Evolutionary conservation across 2,797 vertebrate species (phyloP), one percentile per base, ranked within the genome.

Genomic region (Crocodylus rhombifer): DNA sequence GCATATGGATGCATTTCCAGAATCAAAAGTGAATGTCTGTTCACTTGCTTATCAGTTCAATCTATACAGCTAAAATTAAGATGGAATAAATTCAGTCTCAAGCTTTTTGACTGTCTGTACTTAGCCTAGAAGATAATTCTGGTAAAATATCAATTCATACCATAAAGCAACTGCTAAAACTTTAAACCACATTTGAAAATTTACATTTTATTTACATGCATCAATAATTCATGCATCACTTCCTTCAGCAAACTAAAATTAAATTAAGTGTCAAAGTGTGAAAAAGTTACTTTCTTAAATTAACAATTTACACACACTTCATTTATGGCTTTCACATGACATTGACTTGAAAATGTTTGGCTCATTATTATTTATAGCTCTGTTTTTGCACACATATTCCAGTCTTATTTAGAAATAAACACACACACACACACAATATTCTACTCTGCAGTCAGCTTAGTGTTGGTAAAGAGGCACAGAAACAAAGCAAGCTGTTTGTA

Each of bases 221-320:
- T 80, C 67, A 62, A 28, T 86, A 96, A 94, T 71, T 77, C 55
- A 88, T 12, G 33, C 51, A 56, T 69, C 2, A 64, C 86, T 94
- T 97, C 94, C 86, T 71, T 74, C 86, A 87, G 91, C 69, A 83
- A 95, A 87, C 76, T 96, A 95, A 95, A 95, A 96, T 94, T 95
- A 94, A 91, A 96, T 93, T 95, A 93, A 94, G 93, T 96, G 93
- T 91, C 90, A 94, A 92, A 28, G 74, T 5, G 51, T 89, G 82
- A 90, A 94, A 93, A 94, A 67, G 2, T 62, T 77, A 42, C 61
- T 93, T 94, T 95, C 64, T 79, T 77, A 89, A 92, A 94, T 91
- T 95, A 95, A 91, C 82, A 82, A 71, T 80, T 91, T 77, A 88
- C 18, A 51, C 79, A 87, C 64, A 80, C 20, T 56, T 86, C 25